These are phyloP conservation scores for Pharmacophagus antenor DNA, from an alignment of 2,888 invertebrate genomes.

Conservation along the genomic window DNA sequence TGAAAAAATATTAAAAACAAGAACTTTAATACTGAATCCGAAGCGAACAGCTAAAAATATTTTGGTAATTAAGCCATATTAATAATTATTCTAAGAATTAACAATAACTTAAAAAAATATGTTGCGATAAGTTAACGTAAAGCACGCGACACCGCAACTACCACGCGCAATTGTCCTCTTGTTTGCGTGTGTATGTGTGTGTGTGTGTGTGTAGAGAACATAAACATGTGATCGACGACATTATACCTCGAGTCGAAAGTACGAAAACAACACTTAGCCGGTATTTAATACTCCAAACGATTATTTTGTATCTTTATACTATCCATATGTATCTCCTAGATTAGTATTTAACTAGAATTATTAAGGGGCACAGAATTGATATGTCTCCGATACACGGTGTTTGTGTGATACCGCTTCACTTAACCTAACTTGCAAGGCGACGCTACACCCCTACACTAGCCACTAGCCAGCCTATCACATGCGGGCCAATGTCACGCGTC, in stretches of 20 bases:
- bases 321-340: slow-evolving; percentile 79
- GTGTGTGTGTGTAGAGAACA: slow-evolving; percentile 42
- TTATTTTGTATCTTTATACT: slow-evolving; percentile 75
- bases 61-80: slow-evolving; percentile 77
- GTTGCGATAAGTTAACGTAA: slow-evolving; percentile 60
- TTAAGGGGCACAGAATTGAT: slow-evolving; percentile 90
- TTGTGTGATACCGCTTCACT: slow-evolving; percentile 82
- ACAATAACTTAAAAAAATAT: slow-evolving; percentile 57
- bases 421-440: slow-evolving; percentile 80
- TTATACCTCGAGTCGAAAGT: slow-evolving; percentile 48
- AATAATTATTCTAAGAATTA: slow-evolving; percentile 59
- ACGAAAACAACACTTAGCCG: slow-evolving; percentile 76
- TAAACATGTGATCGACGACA: slow-evolving; percentile 55
- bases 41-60: slow-evolving; percentile 72
- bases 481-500: slow-evolving; percentile 76
- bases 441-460: slow-evolving; percentile 71
- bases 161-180: slow-evolving; percentile 54
- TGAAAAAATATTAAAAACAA: slow-evolving; percentile 57
- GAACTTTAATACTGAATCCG: slow-evolving; percentile 76
- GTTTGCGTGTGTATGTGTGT: not conserved
- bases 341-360: slow-evolving; percentile 79
- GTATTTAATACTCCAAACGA: slow-evolving; percentile 77
- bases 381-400: slow-evolving; percentile 88
- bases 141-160: slow-evolving; percentile 70
- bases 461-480: slow-evolving; percentile 79